phyloP scores from a whole-genome alignment of 2,888 invertebrate genomes.

The Hirtodrosophila alboralis region DNA sequence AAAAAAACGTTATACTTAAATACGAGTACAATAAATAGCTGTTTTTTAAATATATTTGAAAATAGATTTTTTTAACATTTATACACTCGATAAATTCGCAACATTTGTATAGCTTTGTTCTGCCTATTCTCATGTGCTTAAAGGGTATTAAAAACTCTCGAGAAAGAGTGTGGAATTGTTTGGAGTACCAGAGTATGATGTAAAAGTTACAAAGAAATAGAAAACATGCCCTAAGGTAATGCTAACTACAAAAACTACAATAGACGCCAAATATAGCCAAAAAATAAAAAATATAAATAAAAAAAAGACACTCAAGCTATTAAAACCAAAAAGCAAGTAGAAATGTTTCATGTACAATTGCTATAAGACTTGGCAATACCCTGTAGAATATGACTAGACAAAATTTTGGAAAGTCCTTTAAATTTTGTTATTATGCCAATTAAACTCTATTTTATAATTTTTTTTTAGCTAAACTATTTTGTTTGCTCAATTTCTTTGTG shows the following conservation, averaged over 20 bases:
- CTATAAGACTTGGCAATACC: constrained; percentile 19
- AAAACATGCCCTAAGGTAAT: constrained; percentile 54
- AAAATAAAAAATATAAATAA: constrained; percentile 18
- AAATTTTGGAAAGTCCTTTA: too few relatives aligned
- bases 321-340: constrained; percentile 24
- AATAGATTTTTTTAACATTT: too few relatives aligned
- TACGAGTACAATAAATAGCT: too few relatives aligned
- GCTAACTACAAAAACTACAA: constrained; percentile 27
- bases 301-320: constrained; percentile 18
- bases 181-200: constrained; percentile 27
- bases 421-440: too few relatives aligned
- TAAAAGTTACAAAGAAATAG: constrained; percentile 45
- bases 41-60: too few relatives aligned
- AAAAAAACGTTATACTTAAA: too few relatives aligned
- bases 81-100: too few relatives aligned
- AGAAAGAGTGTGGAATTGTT: constrained; percentile 20
- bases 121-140: not conserved
- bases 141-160: constrained; percentile 13
- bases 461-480: too few relatives aligned
- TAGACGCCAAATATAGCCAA: constrained; percentile 18
- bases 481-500: too few relatives aligned
- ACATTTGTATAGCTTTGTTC: too few relatives aligned
- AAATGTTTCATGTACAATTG: constrained; percentile 10
- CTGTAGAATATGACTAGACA: constrained; percentile 6
- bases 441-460: too few relatives aligned